Conservation (phyloP, 1,140 invertebrate species). For the Heliconius congener region DNA sequence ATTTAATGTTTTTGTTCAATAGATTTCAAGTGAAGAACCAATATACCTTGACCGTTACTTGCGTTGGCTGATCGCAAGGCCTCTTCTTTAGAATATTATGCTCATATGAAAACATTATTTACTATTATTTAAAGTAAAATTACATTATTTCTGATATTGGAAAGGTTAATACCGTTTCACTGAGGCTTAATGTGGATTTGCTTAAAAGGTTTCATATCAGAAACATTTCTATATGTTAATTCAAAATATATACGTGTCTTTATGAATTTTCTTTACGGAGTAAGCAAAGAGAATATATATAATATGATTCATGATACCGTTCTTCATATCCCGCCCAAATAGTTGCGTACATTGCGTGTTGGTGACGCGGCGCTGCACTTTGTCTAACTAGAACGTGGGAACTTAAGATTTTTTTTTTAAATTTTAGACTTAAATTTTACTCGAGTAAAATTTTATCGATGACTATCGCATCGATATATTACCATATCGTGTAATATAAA, state of each 20-base stretch:
- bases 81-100: conserved; percentile 57
- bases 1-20: conserved; percentile 15
- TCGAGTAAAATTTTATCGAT: neutral
- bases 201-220: neutral
- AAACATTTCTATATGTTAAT: neutral
- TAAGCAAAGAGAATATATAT: neutral
- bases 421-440: neutral
- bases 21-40: conserved; percentile 6
- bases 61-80: conserved; percentile 40
- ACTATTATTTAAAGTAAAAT: conserved; percentile 23
- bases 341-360: neutral
- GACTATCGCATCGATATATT: neutral
- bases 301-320: neutral
- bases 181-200: neutral
- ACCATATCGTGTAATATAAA: too few relatives aligned
- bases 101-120: conserved; percentile 53
- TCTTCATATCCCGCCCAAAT: neutral
- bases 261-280: neutral
- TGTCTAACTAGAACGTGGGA: neutral
- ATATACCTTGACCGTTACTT: conserved; percentile 52
- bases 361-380: neutral
- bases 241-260: neutral
- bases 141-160: conserved; percentile 17
- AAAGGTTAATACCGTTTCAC: conserved; percentile 8
- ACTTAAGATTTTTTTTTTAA: neutral